Conservation (phyloP, 2,113 vertebrate species). For the Aviceda subcristata region DNA sequence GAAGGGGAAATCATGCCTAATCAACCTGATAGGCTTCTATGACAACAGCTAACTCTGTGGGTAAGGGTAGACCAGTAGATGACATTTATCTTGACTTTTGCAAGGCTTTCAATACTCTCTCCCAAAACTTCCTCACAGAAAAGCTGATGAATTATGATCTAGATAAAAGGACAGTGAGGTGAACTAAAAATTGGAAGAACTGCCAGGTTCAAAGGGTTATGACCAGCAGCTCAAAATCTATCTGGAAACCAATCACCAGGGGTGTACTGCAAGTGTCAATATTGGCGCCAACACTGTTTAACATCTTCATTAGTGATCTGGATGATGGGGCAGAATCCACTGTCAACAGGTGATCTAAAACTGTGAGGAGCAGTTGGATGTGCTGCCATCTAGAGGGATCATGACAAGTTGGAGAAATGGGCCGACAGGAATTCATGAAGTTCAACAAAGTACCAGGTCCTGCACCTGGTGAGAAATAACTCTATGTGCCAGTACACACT, state of each 20-base stretch:
- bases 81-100: not conserved
- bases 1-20: not conserved
- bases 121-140: not conserved
- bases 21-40: not conserved
- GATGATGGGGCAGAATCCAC: not conserved
- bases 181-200: not conserved
- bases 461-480: not conserved
- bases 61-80: not conserved
- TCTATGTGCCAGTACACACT: not conserved
- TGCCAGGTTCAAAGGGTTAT: not conserved
- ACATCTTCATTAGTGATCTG: not conserved
- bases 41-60: not conserved
- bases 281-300: not conserved
- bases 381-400: not conserved
- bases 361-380: not conserved
- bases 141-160: not conserved
- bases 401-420: not conserved
- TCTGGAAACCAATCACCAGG: not conserved
- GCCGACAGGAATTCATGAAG: not conserved
- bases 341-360: not conserved
- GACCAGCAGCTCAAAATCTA: not conserved
- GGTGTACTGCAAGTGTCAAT: accelerated
- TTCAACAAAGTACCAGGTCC: not conserved
- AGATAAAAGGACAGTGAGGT: not conserved
- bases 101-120: not conserved